Base-by-base conservation (phyloP, 1,140 invertebrate species). In the Anastatus disparis region DNA sequence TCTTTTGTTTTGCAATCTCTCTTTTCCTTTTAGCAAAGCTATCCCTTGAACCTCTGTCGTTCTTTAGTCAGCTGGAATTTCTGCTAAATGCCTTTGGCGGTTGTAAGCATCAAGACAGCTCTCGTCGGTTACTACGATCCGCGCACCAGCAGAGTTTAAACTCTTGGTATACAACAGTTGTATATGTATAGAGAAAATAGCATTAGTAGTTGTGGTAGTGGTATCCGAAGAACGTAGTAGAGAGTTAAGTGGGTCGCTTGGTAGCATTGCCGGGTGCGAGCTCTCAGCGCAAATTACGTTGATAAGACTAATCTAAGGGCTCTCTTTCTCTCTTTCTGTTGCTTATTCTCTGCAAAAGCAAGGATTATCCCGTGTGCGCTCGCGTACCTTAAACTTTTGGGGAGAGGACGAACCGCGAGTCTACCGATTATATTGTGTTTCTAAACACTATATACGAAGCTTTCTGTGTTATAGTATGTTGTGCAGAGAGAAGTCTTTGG, bases 271-370 rank as follows among this genome's bases (percentile, higher is more conserved):
- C 31, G 31, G 15, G 24, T n/a, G 26, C 29, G 52, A 24, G 26
- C 53, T 55, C 22, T 7, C 15, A 15, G 38, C n/a, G n/a, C n/a
- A n/a, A 62, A 62, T 62, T 62, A 48, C 62, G 27, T 20, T n/a
- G 62, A 65, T 65, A 65, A 65, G 62, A 53, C 62, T 65, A 65
- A 65, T 65, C 48, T 53, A 48, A 63, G 59, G 42, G 27, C 42
- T 48, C 59, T 31, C 42, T 10, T 26, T 17, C 17, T n/a, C n/a
- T n/a, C n/a, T n/a, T n/a, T n/a, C n/a, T n/a, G n/a, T n/a, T n/a
- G n/a, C n/a, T n/a, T n/a, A n/a, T n/a, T n/a, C n/a, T n/a, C 55
- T 31, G 31, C 31, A 10, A 10, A 10, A n/a, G 31, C 13, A 17
- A 4, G 58, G 40, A 61, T 61, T 27, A 61, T 46, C 20, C 20